Base-by-base conservation (phyloP, 2,797 vertebrate species). In the Poeciliopsis infans region DNA sequence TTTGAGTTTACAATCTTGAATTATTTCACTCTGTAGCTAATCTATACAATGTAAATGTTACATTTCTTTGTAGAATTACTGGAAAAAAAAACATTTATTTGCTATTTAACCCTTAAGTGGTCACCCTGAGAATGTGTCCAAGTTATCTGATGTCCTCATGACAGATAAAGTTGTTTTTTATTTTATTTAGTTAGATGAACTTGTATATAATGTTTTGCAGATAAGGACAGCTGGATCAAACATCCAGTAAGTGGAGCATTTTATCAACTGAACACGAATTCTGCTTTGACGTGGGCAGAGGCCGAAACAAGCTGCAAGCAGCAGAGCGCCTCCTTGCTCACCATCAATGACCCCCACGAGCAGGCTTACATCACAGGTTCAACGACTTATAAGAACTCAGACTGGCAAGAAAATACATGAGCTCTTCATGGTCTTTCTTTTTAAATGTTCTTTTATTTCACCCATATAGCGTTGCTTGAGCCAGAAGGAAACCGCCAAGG, bases 291-390 rank as follows among this genome's bases (percentile, higher is more conserved):
- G 0, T 97, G 97, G 97, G 75, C 95, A 8, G 96, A 98, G 87
- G 97, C 97, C n/a, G 94, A 96, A 66, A 93, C 84, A 87, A 98
- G 97, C 91, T 98, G 97, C 82, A 95, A 94, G 43, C 97, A 98
- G 72, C 97, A 98, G 82, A 88, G 91, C 0, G 94, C 96, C 0
- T 95, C 96, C 0, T 90, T 98, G 68, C 43, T 97, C 86, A 98
- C 97, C 76, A 89, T 98, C 88, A 94, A 93, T 0, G 96, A 98
- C 75, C 86, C 96, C 77, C 94, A 96, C 0, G 95, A 97, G 78
- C 96, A 97, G 90, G 95, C 96, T 0, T 96, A 95, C 59, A 55
- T 98, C 71, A 91, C 95, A 96, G 97, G 97, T 98, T 96, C 79
- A 75, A 18, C 33, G 5, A 57, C 51, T 11, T 31, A 45, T 1